phyloP scores from a whole-genome alignment of 1,140 invertebrate genomes.

The Tenebrio molitor region DNA sequence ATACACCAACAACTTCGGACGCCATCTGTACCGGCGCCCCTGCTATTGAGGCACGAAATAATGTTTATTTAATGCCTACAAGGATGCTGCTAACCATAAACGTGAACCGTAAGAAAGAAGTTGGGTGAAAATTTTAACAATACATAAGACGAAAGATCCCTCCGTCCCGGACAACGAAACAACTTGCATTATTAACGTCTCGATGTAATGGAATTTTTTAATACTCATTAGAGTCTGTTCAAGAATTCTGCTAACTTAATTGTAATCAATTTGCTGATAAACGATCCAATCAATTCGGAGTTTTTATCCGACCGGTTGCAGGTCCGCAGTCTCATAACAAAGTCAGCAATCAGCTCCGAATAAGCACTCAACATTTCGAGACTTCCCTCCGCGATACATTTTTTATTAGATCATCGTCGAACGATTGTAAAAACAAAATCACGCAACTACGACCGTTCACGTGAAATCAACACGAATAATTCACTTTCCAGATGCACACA shows the following conservation, averaged over 20 bases:
- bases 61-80: slow-evolving; percentile 35
- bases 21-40: slow-evolving; percentile 23
- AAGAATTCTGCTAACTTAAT: slow-evolving; percentile 34
- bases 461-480: neutral
- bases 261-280: slow-evolving; percentile 31
- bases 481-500: neutral
- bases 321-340: slow-evolving; percentile 1
- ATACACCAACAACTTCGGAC: slow-evolving; percentile 7
- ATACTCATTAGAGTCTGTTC: slow-evolving; percentile 21
- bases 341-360: slow-evolving; percentile 31
- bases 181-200: slow-evolving; percentile 33
- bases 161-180: neutral
- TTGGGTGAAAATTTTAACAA: slow-evolving; percentile 38
- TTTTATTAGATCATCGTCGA: slow-evolving; percentile 1
- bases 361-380: neutral
- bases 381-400: slow-evolving; percentile 18
- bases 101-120: slow-evolving; percentile 37
- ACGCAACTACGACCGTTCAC: neutral
- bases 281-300: slow-evolving; percentile 6
- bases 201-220: slow-evolving; percentile 31
- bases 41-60: slow-evolving; percentile 28
- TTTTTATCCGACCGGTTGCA: slow-evolving; percentile 14
- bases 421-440: neutral
- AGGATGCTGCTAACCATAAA: slow-evolving; percentile 37
- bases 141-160: slow-evolving; percentile 28